These are phyloP conservation scores for Echiichthys vipera DNA, from an alignment of 2,797 vertebrate genomes.

Conservation along the genomic window DNA sequence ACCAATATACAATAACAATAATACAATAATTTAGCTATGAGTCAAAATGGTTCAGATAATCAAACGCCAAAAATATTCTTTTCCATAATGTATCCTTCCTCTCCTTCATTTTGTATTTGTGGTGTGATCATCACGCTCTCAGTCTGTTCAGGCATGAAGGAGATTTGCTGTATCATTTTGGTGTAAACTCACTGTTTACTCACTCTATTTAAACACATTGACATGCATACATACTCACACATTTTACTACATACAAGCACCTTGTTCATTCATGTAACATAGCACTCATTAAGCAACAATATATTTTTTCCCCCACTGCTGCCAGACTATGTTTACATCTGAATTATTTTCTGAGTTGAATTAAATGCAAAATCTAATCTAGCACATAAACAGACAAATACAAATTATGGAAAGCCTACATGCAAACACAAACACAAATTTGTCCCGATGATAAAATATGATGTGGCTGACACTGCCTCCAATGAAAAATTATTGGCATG, in stretches of 20 bases:
- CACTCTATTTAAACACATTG: conserved; percentile 33
- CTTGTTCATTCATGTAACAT: conserved; percentile 41
- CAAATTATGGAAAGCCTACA: conserved; percentile 72
- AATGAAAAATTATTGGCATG: conserved; percentile 83
- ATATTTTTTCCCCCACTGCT: conserved; percentile 23
- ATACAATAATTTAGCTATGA: conserved; percentile 51
- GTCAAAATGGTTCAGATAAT: conserved; percentile 42
- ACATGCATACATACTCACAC: conserved; percentile 16
- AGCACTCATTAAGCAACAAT: conserved; percentile 53
- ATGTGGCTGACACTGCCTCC: conserved; percentile 77
- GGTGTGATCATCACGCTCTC: conserved; percentile 26
- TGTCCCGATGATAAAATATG: conserved; percentile 82
- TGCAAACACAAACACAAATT: conserved; percentile 78
- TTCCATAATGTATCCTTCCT: not conserved
- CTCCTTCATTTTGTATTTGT: conserved; percentile 12
- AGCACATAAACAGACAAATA: conserved; percentile 71
- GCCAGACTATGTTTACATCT: conserved; percentile 62
- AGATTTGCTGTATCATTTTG: conserved; percentile 22
- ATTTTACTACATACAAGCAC: conserved; percentile 17
- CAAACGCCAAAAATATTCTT: conserved; percentile 15
- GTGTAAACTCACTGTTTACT: conserved; percentile 23
- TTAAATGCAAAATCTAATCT: conserved; percentile 74
- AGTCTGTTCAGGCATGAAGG: conserved; percentile 5
- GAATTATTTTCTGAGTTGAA: conserved; percentile 61
- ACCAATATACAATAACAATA: conserved; percentile 38